Percentiles rank a stretch among this genome's conserved stretches.
These are phyloP conservation scores for Cybosia mesomella DNA, from an alignment of 2,888 invertebrate species.

Conservation along the genomic window DNA sequence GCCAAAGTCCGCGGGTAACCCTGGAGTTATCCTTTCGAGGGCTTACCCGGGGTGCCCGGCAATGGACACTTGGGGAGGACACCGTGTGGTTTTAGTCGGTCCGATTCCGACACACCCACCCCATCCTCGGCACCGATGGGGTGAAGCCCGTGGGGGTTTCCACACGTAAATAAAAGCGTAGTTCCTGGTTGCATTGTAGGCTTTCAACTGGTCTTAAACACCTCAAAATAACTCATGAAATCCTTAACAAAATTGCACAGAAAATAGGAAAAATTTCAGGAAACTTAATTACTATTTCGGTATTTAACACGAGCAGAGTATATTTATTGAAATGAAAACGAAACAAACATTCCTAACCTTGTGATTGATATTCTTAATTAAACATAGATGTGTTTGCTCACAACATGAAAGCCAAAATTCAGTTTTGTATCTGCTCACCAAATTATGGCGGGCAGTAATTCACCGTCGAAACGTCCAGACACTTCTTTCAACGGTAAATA, in stretches of 20 bases:
- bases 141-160: too few species aligned
- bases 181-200: not conserved
- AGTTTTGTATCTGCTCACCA: conserved; percentile 23
- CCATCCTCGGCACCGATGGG: too few species aligned
- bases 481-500: conserved; percentile 70
- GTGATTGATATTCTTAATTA: conserved; percentile 14
- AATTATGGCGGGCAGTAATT: conserved; percentile 40
- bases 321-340: not conserved
- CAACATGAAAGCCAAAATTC: conserved; percentile 23
- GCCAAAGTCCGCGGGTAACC: too few species aligned
- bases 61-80: too few species aligned
- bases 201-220: not conserved
- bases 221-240: too few species aligned
- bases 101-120: too few species aligned
- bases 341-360: conserved; percentile 6
- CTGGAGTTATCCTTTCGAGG: too few species aligned
- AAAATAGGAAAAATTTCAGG: too few species aligned
- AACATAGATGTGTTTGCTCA: conserved; percentile 12
- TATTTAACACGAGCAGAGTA: not conserved
- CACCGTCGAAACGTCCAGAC: conserved; percentile 46
- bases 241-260: not conserved
- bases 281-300: not conserved
- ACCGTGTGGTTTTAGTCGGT: too few species aligned
- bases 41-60: too few species aligned
- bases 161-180: not conserved